phyloP scores from a whole-genome alignment of 2,888 invertebrate species.

The Drosophila silvestris region DNA sequence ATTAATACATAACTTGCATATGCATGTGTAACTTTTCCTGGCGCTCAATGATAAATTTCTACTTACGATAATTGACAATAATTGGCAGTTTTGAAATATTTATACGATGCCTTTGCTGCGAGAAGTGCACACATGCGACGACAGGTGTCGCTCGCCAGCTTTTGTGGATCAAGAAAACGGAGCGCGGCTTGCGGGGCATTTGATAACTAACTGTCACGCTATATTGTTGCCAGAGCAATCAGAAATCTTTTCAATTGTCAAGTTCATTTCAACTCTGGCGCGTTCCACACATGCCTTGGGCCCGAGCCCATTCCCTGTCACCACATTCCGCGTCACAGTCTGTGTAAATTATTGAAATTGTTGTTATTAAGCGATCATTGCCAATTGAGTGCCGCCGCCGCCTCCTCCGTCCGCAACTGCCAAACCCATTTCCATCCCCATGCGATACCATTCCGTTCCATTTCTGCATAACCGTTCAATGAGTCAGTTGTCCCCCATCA shows the following conservation, averaged over 20 bases:
- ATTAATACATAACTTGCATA: background rate
- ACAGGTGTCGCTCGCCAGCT: conserved; percentile 29
- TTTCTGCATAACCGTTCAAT: conserved; percentile 40
- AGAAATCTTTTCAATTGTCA: conserved; percentile 36
- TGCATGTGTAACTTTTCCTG: background rate
- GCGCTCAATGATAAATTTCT: background rate
- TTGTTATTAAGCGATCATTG: conserved; percentile 61
- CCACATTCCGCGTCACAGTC: conserved; percentile 35
- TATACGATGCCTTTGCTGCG: background rate
- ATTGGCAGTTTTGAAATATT: background rate
- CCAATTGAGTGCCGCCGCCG: conserved; percentile 51
- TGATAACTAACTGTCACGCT: conserved; percentile 43
- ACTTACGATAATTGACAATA: background rate
- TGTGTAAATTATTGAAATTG: conserved; percentile 59
- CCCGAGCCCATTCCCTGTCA: background rate
- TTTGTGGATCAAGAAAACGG: conserved; percentile 6
- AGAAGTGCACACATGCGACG: background rate
- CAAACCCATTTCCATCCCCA: background rate
- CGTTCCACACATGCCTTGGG: conserved; percentile 22
- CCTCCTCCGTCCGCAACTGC: background rate
- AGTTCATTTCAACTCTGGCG: conserved; percentile 41
- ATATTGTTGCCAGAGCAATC: conserved; percentile 46
- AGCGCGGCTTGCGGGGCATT: background rate
- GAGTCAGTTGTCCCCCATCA: conserved; percentile 43
- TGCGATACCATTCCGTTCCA: background rate